phyloP scores from a whole-genome alignment of 1,140 invertebrate genomes.

The Probaryconus sp. region DNA sequence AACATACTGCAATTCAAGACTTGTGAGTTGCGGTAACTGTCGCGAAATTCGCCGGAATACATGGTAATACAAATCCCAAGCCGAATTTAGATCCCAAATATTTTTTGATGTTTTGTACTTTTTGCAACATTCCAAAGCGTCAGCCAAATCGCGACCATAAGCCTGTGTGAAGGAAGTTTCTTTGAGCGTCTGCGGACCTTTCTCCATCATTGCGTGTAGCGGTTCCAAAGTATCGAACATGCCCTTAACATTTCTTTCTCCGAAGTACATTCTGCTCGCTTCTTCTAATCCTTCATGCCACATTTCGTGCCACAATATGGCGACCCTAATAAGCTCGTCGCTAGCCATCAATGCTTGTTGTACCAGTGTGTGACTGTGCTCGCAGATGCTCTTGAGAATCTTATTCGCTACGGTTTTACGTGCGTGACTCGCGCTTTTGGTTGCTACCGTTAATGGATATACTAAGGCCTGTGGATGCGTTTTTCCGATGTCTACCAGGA shows the following conservation, averaged over 20 bases:
- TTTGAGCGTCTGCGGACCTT: conserved; percentile 96
- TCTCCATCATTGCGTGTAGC: conserved; percentile 94
- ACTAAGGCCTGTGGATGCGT: conserved; percentile 93
- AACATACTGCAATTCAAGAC: conserved; percentile 95
- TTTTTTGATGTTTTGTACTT: conserved; percentile 91
- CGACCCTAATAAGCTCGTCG: conserved; percentile 98
- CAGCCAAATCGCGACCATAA: conserved; percentile 94
- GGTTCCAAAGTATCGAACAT: conserved; percentile 98
- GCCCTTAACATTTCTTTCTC: conserved; percentile 94
- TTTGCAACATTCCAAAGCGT: conserved; percentile 96
- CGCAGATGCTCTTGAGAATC: conserved; percentile 96
- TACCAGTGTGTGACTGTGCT: conserved; percentile 94
- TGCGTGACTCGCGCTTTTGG: conserved; percentile 92
- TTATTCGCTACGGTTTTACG: conserved; percentile 95
- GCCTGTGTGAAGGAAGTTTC: conserved; percentile 98
- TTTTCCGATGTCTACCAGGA: conserved; percentile 96
- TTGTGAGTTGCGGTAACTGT: conserved; percentile 94
- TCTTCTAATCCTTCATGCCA: conserved; percentile 99
- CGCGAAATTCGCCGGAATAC: conserved; percentile 96
- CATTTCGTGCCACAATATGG: conserved; percentile 99
- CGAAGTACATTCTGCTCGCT: conserved; percentile 96
- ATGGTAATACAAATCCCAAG: conserved; percentile 99
- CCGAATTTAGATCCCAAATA: conserved; percentile 94
- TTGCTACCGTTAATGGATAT: conserved; percentile 98
- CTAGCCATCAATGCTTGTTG: conserved; percentile 96